phyloP scores from a whole-genome alignment of 92 coral and sea anemone species.

The Porites rus region DNA sequence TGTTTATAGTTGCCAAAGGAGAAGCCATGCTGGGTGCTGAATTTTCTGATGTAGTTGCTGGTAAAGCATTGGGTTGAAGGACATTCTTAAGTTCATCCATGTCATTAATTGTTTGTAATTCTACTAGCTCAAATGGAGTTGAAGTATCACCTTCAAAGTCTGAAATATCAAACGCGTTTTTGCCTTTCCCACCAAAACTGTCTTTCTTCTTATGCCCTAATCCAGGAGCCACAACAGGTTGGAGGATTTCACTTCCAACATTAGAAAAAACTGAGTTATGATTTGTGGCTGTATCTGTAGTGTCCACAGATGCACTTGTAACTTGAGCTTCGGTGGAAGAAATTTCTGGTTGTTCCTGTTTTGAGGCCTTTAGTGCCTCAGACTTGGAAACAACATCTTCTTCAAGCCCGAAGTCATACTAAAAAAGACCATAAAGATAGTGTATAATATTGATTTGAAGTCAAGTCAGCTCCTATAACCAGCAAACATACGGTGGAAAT shows the following conservation, averaged over 20 bases:
- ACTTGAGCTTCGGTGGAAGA: conserved; percentile 45
- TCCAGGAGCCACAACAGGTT: conserved; percentile 83
- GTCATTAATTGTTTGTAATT: conserved; percentile 95
- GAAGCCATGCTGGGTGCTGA: neutral
- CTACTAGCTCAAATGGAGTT: conserved; percentile 97
- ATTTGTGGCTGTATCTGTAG: conserved; percentile 4
- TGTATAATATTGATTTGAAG: too few species aligned
- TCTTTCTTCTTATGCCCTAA: conserved; percentile 77
- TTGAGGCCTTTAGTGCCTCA: conserved; percentile 64
- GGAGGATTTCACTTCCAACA: conserved; percentile 90
- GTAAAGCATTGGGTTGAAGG: conserved; percentile 65
- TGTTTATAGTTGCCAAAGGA: neutral
- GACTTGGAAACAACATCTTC: conserved; percentile 73
- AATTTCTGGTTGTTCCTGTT: conserved; percentile 57
- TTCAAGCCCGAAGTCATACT: conserved; percentile 95
- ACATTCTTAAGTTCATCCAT: conserved; percentile 94
- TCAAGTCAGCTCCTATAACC: too few species aligned
- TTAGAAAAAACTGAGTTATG: conserved; percentile 72
- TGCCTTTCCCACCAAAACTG: conserved; percentile 73
- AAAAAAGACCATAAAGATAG: neutral
- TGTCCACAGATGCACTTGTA: conserved; percentile 44
- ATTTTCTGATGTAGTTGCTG: conserved; percentile 26
- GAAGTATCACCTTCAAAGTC: conserved; percentile 94
- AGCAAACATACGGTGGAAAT: too few species aligned
- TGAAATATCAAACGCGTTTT: conserved; percentile 84